Evolutionary conservation across 2,113 vertebrate genomes (phyloP).

Genomic region (Alaudala cheleensis): DNA sequence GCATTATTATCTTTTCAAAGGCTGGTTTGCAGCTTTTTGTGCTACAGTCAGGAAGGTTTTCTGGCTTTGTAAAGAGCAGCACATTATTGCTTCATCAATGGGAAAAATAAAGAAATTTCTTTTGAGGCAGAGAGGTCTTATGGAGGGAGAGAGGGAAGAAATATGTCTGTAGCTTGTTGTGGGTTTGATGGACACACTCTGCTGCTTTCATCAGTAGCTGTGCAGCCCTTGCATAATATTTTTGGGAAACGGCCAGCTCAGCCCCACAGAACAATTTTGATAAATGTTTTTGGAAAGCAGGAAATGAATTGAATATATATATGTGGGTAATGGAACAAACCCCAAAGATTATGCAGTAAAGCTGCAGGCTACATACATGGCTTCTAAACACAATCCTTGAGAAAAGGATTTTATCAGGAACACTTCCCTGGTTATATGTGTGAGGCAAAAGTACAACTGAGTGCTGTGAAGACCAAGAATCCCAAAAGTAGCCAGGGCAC

Average conservation of each 20-base stretch:
- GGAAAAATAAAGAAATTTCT: not conserved
- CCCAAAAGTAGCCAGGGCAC: not conserved
- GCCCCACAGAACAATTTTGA: not conserved
- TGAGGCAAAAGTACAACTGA: not conserved
- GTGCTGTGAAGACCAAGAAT: not conserved
- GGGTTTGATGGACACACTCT: not conserved
- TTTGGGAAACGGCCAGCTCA: not conserved
- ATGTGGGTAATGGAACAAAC: not conserved
- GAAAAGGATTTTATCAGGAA: not conserved
- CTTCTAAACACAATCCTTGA: not conserved
- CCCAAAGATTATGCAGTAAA: not conserved
- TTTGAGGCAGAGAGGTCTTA: not conserved
- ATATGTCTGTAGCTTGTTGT: not conserved
- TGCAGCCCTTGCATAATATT: not conserved
- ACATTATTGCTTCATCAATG: not conserved
- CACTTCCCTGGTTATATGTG: not conserved
- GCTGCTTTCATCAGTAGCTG: not conserved
- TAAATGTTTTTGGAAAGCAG: not conserved
- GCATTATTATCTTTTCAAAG: constrained; percentile 50
- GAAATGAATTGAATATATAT: not conserved
- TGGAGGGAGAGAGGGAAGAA: not conserved
- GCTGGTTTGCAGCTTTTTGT: constrained; percentile 32
- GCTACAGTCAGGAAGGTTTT: not conserved
- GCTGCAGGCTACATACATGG: not conserved
- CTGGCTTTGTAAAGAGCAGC: not conserved